These are phyloP conservation scores for Ectemnius continuus DNA, from an alignment of 2,888 invertebrate genomes.

Conservation along the genomic window DNA sequence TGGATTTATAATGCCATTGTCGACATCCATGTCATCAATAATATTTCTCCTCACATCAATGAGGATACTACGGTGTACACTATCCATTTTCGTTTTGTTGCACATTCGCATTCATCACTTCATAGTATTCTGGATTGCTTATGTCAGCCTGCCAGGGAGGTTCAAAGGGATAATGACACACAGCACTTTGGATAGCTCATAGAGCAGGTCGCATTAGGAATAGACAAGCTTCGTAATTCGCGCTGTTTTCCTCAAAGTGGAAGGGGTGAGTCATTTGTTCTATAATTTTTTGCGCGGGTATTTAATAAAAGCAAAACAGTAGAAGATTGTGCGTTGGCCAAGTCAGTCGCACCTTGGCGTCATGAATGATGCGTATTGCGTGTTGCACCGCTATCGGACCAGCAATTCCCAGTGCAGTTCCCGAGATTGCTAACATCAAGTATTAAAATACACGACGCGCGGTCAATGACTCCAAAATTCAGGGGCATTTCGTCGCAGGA, in stretches of 20 bases:
- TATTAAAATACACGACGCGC: constrained; percentile 21
- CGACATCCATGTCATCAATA: constrained; percentile 69
- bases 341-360: too few species aligned
- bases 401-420: neutral
- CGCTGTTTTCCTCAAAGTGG: too few species aligned
- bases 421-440: constrained; percentile 1
- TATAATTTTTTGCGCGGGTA: too few species aligned
- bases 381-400: neutral
- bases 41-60: constrained; percentile 55
- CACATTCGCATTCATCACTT: neutral
- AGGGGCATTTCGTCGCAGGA: neutral
- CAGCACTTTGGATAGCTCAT: too few species aligned
- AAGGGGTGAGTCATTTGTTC: too few species aligned
- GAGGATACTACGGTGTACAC: constrained; percentile 64
- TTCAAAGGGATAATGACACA: too few species aligned
- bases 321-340: too few species aligned
- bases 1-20: constrained; percentile 68
- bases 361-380: neutral
- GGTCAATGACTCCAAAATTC: constrained; percentile 46
- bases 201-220: too few species aligned
- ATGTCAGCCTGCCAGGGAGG: constrained; percentile 8
- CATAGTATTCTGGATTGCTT: neutral
- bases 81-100: constrained; percentile 63
- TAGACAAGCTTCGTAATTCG: too few species aligned
- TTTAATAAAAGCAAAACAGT: too few species aligned